Conservation (phyloP, 2,797 vertebrate species). For the Chaetophractus vellerosus region DNA sequence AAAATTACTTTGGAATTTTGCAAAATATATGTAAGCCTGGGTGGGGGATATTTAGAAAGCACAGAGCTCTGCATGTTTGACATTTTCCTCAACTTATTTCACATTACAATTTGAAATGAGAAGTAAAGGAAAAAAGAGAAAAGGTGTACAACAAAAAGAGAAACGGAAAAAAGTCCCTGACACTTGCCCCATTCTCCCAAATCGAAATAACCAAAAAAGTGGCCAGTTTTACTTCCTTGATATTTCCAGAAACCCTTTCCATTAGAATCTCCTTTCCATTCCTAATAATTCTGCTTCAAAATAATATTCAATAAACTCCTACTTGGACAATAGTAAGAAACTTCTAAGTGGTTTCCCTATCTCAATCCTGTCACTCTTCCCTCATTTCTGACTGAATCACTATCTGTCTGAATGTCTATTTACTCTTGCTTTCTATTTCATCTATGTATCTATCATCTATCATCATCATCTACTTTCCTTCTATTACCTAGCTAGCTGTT, state of each 20-base stretch:
- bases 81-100: conserved; percentile 13
- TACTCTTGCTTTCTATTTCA: not conserved
- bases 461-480: not conserved
- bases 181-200: not conserved
- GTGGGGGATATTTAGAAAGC: not conserved
- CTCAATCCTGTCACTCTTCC: not conserved
- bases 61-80: not conserved
- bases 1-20: conserved; percentile 10
- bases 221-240: not conserved
- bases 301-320: not conserved
- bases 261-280: not conserved
- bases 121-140: not conserved
- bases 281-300: not conserved
- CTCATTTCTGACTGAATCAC: not conserved
- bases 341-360: not conserved
- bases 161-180: not conserved
- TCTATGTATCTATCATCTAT: not conserved
- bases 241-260: not conserved
- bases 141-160: not conserved
- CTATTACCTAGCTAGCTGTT: not conserved
- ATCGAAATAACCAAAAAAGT: not conserved
- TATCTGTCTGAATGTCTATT: not conserved
- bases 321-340: not conserved
- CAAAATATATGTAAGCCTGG: not conserved
- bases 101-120: not conserved